Evolutionary conservation across 2,888 invertebrate genomes (phyloP), one percentile per base, ranked within the genome.

Genomic region (Rhorus exstirpatorius): DNA sequence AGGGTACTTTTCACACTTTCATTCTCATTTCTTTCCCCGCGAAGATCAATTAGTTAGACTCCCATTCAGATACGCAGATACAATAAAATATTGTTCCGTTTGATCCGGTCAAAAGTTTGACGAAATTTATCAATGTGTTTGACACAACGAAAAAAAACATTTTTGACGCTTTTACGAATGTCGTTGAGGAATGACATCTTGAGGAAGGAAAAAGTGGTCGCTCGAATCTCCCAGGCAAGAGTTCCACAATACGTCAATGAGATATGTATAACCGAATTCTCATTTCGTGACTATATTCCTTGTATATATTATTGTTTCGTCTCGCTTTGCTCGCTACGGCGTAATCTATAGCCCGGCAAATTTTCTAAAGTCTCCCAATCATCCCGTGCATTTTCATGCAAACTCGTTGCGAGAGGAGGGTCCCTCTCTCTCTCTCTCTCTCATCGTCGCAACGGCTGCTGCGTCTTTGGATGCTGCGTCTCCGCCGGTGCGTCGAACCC

Each of bases 301-400:
- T n/a, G n/a, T n/a, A n/a, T n/a, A n/a, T n/a, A n/a, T 85, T 87
- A 90, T 91, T 91, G 90, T 92, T 90, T 90, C 88, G 88, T 77
- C 78, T 83, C 61, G 65, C 53, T 35, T 49, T 55, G 61, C 70
- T 68, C 55, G 79, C 83, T 60, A 80, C 79, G 84, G 58, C 76
- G 87, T 88, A 90, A 92, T 92, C 90, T 91, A 91, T 92, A 91
- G 91, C 87, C 85, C 84, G 14, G 89, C 90, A 91, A 91, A 92
- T 92, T 92, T 92, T 92, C 90, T 90, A 92, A 91, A 90, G 92
- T 92, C 89, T 83, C 87, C 91, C 91, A 91, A 92, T 92, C 91
- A 91, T 90, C 88, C 87, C 67, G 77, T 76, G 89, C 89, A 92
- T 92, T 92, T 92, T 92, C 88, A 92, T 91, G 92, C 91, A 92